Conservation (phyloP, 2,888 invertebrate genomes). For the Lutraria lutraria region DNA sequence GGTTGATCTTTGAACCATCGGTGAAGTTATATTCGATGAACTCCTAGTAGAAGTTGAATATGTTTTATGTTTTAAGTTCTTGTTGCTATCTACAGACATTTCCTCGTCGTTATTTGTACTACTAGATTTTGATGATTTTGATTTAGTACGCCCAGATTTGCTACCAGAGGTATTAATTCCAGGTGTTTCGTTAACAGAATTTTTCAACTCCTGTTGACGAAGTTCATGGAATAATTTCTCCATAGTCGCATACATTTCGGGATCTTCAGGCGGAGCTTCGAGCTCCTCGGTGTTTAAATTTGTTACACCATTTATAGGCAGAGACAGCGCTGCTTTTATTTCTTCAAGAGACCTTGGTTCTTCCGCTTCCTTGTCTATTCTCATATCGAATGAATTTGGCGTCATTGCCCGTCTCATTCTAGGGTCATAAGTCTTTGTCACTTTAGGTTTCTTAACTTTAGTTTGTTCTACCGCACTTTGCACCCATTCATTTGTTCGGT, state of each 20-base stretch:
- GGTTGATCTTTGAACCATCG: slow-evolving; percentile 52
- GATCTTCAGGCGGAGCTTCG: slow-evolving; percentile 83
- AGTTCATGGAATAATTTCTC: slow-evolving; percentile 84
- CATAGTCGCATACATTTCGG: slow-evolving; percentile 84
- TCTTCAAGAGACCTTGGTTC: slow-evolving; percentile 79
- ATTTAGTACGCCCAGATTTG: slow-evolving; percentile 51
- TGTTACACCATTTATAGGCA: slow-evolving; percentile 75
- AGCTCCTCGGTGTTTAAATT: slow-evolving; percentile 72
- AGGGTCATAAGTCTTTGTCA: slow-evolving; percentile 43
- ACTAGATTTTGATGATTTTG: slow-evolving; percentile 68
- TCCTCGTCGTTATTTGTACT: slow-evolving; percentile 69
- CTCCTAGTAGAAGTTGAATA: slow-evolving; percentile 59
- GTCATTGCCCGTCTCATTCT: slow-evolving; percentile 75
- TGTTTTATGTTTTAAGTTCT: slow-evolving; percentile 67
- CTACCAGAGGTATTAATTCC: slow-evolving; percentile 55
- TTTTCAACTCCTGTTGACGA: slow-evolving; percentile 79
- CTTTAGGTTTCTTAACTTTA: slow-evolving; percentile 67
- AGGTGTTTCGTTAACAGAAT: slow-evolving; percentile 78
- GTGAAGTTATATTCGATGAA: slow-evolving; percentile 67
- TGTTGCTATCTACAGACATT: slow-evolving; percentile 70
- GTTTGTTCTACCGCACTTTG: slow-evolving; percentile 77
- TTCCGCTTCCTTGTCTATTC: slow-evolving; percentile 69
- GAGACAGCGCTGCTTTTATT: slow-evolving; percentile 77
- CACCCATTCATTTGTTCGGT: slow-evolving; percentile 81
- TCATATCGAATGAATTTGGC: slow-evolving; percentile 75